Base-by-base conservation (phyloP, 30 jellyfish, hydroid and myxozoan species). In the Turritopsis dohrnii region DNA sequence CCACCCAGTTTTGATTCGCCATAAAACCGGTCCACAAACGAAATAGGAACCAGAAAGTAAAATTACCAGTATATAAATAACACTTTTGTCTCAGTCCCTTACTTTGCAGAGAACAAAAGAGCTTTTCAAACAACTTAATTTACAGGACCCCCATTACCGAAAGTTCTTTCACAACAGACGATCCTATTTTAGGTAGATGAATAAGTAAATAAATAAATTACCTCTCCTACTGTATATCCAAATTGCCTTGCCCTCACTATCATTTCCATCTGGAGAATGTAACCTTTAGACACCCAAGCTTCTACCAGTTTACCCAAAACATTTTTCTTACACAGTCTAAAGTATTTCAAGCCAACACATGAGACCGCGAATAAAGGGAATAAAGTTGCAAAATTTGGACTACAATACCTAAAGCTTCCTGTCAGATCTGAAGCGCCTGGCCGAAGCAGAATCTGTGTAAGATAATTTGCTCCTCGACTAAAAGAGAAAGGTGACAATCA, bases 341-440 rank as follows among this genome's bases (percentile, higher is more conserved):
- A 89, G 13, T 22, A 16, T 23, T 69, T 69, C 16, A 74, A 74
- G 83, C n/a, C 65, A 23, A 23, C 13, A 41, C 5, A 41, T 41
- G 60, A 41, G 9, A 41, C 5, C 5, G 5, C 5, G 13, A 41
- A 41, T 41, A 3, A 41, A 41, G 5, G 60, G 60, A 41, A 41
- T 41, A 13, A 41, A 41, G 60, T 3, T 3, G 13, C n/a, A n/a
- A 41, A 41, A 21, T 69, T 69, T n/a, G 0, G 30, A 69, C 17
- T 1, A 20, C 80, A 20, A n/a, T 82, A 94, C 99, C 99, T 89
- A 89, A 94, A 94, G 76, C 99, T 94, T n/a, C 99, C 99, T 16
- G 99, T 94, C 25, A 94, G 75, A 82, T 94, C 99, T 20, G 99
- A 94, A 0, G 95, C 99, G 60, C 99, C 99, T 26, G 99, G 97